Conservation (phyloP, 2,888 invertebrate species). For the Megaustenia siamemsis region DNA sequence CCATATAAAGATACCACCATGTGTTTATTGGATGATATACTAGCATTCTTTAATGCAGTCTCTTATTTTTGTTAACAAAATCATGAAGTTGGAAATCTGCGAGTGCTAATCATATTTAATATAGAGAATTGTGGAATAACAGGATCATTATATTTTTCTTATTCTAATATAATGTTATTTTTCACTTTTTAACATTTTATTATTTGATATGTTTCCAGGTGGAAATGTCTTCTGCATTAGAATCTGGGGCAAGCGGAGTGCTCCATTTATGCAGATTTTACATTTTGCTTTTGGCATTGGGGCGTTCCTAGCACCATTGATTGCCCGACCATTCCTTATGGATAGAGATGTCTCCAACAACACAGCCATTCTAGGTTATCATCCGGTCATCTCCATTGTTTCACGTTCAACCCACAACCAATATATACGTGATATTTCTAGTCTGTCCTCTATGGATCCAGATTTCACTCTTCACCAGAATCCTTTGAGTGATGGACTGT, state of each 20-base stretch:
- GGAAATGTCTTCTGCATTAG: slow-evolving; percentile 80
- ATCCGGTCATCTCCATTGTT: neutral
- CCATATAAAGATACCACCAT: too few relatives aligned
- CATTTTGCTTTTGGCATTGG: slow-evolving; percentile 81
- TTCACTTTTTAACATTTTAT: neutral
- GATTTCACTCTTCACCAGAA: neutral
- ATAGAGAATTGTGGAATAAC: too few relatives aligned
- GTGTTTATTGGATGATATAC: too few relatives aligned
- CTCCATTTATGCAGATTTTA: slow-evolving; percentile 81
- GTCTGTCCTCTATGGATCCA: neutral
- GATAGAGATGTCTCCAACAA: slow-evolving; percentile 17
- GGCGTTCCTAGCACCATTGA: slow-evolving; percentile 80
- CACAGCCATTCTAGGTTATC: neutral
- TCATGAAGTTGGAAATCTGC: too few relatives aligned
- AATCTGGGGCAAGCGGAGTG: slow-evolving; percentile 78
- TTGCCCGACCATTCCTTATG: slow-evolving; percentile 80
- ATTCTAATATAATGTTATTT: too few relatives aligned
- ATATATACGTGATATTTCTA: neutral
- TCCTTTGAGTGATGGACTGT: neutral
- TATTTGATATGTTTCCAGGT: slow-evolving; percentile 70
- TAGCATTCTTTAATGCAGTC: too few relatives aligned
- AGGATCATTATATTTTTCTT: too few relatives aligned
- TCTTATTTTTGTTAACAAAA: too few relatives aligned
- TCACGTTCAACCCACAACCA: neutral
- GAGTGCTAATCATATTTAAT: too few relatives aligned